These are phyloP conservation scores for Bugula neritina DNA, from an alignment of 2,888 invertebrate genomes.

Conservation along the genomic window DNA sequence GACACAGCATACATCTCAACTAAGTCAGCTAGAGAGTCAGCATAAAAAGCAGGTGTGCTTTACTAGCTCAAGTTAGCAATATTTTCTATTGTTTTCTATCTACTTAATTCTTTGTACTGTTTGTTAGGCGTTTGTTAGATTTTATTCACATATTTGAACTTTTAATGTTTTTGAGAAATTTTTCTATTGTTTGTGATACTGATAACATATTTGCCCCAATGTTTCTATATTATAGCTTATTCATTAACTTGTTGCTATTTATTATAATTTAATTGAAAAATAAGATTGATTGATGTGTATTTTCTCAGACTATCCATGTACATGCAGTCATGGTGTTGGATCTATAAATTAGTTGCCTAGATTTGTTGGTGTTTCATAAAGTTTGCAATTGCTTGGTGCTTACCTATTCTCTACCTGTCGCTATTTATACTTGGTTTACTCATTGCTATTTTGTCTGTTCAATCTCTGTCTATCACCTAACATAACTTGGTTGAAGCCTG, in stretches of 20 bases:
- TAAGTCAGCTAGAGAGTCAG: constrained; percentile 1
- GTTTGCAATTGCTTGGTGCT: neutral
- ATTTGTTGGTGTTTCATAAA: no score
- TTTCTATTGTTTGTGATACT: no score
- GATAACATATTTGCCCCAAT: no score
- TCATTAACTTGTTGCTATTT: neutral
- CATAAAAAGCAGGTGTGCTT: constrained; percentile 18
- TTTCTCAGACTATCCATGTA: neutral
- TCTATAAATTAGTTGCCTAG: no score
- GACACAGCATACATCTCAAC: neutral
- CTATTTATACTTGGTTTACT: neutral
- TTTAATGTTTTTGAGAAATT: neutral
- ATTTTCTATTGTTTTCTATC: neutral
- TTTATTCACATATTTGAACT: neutral
- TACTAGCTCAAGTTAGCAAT: neutral
- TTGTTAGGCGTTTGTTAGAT: neutral
- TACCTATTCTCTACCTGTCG: neutral
- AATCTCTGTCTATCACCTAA: neutral
- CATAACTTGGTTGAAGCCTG: constrained; percentile 20
- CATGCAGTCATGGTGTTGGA: neutral
- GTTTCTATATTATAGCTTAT: neutral
- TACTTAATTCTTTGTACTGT: no score
- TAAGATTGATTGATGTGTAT: neutral
- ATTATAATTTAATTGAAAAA: neutral
- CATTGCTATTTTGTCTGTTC: neutral